phyloP scores from a whole-genome alignment of 2,797 vertebrate species.

The Neopelma chrysocephalum region DNA sequence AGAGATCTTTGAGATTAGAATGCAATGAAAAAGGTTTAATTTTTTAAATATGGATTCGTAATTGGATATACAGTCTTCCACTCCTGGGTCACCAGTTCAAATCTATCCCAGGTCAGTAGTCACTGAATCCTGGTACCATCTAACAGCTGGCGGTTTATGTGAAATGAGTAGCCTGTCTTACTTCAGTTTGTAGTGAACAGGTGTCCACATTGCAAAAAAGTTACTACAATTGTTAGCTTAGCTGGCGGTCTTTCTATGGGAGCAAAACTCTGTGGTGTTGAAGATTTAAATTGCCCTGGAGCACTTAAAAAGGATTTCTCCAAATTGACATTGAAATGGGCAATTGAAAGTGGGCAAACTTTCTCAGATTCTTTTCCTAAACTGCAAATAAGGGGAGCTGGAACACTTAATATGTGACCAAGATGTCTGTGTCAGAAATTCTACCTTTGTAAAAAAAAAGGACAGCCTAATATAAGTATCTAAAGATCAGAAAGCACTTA shows the following conservation, averaged over 20 bases:
- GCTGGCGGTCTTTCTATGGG: background rate
- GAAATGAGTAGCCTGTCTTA: constrained; percentile 61
- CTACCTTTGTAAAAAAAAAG: background rate
- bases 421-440: background rate
- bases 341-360: background rate
- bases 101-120: constrained; percentile 57
- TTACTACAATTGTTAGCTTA: constrained; percentile 45
- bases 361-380: background rate
- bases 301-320: background rate
- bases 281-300: background rate
- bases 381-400: background rate
- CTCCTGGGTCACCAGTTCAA: constrained; percentile 62
- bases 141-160: constrained; percentile 68
- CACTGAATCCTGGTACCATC: constrained; percentile 57
- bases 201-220: constrained; percentile 42
- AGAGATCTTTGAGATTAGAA: background rate
- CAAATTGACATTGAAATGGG: background rate
- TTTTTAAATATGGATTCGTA: background rate
- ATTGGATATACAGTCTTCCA: constrained; percentile 59
- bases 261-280: background rate
- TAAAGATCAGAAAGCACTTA: background rate
- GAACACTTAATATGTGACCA: background rate
- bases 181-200: constrained; percentile 61
- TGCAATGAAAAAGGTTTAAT: constrained; percentile 21
- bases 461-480: background rate